Evolutionary conservation across 2,113 vertebrate species (phyloP), one percentile per base, ranked within the genome.

Genomic region (Tachysurus vachellii): DNA sequence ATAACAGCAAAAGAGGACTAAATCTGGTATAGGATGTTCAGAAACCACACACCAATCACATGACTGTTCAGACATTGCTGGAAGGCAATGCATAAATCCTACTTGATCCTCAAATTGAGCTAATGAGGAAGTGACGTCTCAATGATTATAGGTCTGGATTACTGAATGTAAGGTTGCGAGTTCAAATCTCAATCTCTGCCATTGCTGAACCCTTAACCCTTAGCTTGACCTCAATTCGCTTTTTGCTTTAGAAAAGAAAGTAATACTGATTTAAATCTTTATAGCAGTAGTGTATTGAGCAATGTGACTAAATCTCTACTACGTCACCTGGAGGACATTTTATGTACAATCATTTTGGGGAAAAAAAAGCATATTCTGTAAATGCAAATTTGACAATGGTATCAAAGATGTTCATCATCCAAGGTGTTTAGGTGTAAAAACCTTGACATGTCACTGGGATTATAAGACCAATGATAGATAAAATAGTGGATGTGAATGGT

Each of bases 401-500:
- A 31, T 0, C 6, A 6, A 71, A 71, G 9, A 53, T 28, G 75
- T 54, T 54, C 26, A 77, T 77, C 8, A 5, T 54, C 13, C 50
- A 77, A 1, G 6, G 47, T 77, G 26, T 14, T 50, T 57, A 57
- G 57, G 54, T 59, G 54, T 59, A 23, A 80, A 42, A 59, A 59
- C 31, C 54, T 19, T 28, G 19, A 23, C 4, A 59, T 80, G 56
- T 17, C 61, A 64, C n/a, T 31, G n/a, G 47, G 62, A 68, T 50
- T 83, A 53, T 53, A 6, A 19, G 44, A 54, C 42, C 61, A 83
- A 66, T 28, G 42, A 47, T 42, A 50, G 56, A 47, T 64, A n/a
- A 77, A 85, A 76, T 62, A 85, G 17, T 66, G 28, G 68, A 82
- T 62, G 80, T 54, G 70, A 83, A 64, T 36, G 17, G 56, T 64